A percentile compares a stretch with the other conserved stretches of the same genome.
Evolutionary conservation across 2,797 vertebrate genomes (phyloP).

Genomic region (Phylloscopus collybita): DNA sequence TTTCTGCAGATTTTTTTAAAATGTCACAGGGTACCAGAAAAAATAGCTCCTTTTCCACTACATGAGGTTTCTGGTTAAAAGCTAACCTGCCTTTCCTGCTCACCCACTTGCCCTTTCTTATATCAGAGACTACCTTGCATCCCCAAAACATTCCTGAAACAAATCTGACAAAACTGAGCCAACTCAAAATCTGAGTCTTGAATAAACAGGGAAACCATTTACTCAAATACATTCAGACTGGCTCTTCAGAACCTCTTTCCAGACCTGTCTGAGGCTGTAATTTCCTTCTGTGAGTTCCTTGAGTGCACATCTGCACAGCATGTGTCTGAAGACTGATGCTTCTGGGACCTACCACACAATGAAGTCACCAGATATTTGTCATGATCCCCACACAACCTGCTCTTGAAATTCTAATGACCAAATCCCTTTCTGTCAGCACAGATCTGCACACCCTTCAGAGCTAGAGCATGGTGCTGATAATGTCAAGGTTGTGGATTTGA

Average conservation of each 20-base stretch:
- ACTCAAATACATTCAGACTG: background rate
- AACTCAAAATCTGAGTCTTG: background rate
- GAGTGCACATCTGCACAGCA: background rate
- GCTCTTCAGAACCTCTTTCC: background rate
- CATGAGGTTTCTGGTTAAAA: background rate
- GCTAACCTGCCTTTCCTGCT: background rate
- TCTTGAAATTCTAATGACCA: background rate
- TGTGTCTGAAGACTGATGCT: background rate
- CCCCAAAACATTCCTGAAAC: background rate
- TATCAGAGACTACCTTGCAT: background rate
- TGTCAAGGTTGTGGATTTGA: background rate
- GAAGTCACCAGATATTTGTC: background rate
- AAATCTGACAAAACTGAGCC: background rate
- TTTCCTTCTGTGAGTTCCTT: background rate
- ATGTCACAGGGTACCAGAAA: background rate
- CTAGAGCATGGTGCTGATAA: background rate
- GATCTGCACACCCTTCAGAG: background rate
- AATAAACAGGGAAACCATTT: background rate
- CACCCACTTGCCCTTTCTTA: background rate
- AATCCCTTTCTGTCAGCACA: background rate
- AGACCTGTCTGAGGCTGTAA: background rate
- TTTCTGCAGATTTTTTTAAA: background rate
- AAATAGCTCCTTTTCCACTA: background rate
- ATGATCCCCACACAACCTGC: background rate
- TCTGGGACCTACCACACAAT: background rate